Percentiles rank a stretch among this genome's conserved stretches.
Evolutionary conservation across 2,888 invertebrate species (phyloP).

Genomic region (Prosapia bicincta): DNA sequence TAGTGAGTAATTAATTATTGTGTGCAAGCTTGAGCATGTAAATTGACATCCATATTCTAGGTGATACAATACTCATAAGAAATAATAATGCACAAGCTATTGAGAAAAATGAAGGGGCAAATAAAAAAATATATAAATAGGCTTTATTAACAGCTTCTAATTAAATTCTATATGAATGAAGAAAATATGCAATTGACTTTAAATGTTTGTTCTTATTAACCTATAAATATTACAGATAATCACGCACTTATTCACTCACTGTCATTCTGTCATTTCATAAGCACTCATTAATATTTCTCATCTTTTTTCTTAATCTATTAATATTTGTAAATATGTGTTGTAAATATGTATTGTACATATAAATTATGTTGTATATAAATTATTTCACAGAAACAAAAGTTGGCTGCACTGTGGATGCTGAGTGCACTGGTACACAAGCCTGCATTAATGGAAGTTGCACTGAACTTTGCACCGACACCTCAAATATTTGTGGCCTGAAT

Average conservation of each 20-base stretch:
- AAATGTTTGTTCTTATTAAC: not conserved
- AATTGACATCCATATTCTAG: no score
- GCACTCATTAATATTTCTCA: slow-evolving; percentile 15
- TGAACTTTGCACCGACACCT: slow-evolving; percentile 68
- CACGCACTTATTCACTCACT: not conserved
- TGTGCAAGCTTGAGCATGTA: no score
- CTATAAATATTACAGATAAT: not conserved
- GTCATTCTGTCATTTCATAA: slow-evolving; percentile 15
- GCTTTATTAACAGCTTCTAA: no score
- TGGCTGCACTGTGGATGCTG: slow-evolving; percentile 77
- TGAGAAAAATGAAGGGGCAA: no score
- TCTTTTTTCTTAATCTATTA: slow-evolving; percentile 19
- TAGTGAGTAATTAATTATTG: no score
- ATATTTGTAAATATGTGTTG: slow-evolving; percentile 11
- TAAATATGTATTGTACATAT: slow-evolving; percentile 16
- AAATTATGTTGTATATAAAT: slow-evolving; percentile 32
- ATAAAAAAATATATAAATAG: no score
- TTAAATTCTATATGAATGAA: no score
- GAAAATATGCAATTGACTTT: not conserved
- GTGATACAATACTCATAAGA: no score
- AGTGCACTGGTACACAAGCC: slow-evolving; percentile 78
- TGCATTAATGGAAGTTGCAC: slow-evolving; percentile 80
- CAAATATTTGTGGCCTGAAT: slow-evolving; percentile 49
- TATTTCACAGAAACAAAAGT: slow-evolving; percentile 43
- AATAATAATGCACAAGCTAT: no score